Evolutionary conservation across 2,888 invertebrate species (phyloP).

Genomic region (Cylindroiulus punctatus): DNA sequence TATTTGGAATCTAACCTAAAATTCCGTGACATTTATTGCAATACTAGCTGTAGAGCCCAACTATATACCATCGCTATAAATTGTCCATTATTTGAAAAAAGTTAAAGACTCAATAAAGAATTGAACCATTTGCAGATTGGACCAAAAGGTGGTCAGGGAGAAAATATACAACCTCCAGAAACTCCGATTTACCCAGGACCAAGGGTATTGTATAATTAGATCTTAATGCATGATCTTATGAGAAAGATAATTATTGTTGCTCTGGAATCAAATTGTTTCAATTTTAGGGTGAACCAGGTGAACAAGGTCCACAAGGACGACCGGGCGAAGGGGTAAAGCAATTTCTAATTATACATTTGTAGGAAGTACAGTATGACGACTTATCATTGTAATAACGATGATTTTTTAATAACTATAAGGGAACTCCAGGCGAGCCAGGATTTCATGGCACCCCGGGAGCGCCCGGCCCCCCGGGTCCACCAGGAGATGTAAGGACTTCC

Average conservation of each 20-base stretch:
- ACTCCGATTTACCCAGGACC: slow-evolving; percentile 65
- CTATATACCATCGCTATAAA: no score
- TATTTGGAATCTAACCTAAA: background rate
- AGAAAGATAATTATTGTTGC: slow-evolving; percentile 40
- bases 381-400: background rate
- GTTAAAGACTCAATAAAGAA: no score
- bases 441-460: slow-evolving; percentile 67
- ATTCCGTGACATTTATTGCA: no score
- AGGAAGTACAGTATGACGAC: slow-evolving; percentile 64
- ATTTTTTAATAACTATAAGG: slow-evolving; percentile 62
- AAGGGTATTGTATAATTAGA: slow-evolving; percentile 62
- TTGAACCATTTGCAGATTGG: background rate
- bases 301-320: slow-evolving; percentile 60
- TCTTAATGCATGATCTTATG: no score
- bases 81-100: no score
- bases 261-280: slow-evolving; percentile 55
- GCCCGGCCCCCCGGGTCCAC: slow-evolving; percentile 76
- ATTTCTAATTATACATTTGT: background rate
- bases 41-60: no score
- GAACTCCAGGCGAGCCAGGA: slow-evolving; percentile 71
- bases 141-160: slow-evolving; percentile 47
- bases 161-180: slow-evolving; percentile 58
- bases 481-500: slow-evolving; percentile 76
- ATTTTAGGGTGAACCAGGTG: slow-evolving; percentile 70
- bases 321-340: slow-evolving; percentile 47